phyloP scores from a whole-genome alignment of 2,797 vertebrate genomes.

The Rhynchonycteris naso region DNA sequence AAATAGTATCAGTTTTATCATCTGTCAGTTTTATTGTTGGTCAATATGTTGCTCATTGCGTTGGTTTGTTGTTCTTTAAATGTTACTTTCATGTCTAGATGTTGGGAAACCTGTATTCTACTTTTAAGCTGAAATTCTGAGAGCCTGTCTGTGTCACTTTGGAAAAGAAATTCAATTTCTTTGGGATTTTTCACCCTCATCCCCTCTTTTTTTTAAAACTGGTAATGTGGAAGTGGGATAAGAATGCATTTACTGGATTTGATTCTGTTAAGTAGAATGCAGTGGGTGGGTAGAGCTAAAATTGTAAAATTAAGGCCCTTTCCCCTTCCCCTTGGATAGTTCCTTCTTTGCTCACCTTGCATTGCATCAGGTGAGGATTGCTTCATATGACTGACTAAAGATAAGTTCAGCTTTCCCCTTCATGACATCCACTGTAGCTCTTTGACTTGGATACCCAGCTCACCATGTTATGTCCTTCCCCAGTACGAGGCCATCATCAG shows the following conservation, averaged over 20 bases:
- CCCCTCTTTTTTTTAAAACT: background rate
- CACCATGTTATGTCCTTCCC: background rate
- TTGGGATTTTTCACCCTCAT: background rate
- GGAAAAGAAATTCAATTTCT: background rate
- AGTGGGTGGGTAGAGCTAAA: conserved; percentile 12
- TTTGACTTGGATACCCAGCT: background rate
- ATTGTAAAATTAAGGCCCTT: conserved; percentile 5
- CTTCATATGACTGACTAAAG: background rate
- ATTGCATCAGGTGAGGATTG: background rate
- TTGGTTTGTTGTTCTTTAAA: background rate
- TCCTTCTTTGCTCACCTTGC: background rate
- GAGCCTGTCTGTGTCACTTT: conserved; percentile 1
- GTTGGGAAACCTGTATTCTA: conserved; percentile 33
- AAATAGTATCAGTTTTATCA: conserved; percentile 32
- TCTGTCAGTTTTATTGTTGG: conserved; percentile 5
- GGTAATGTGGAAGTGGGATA: background rate
- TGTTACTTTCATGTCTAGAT: background rate
- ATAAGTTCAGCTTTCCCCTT: conserved; percentile 30
- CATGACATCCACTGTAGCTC: background rate
- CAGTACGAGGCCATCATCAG: background rate
- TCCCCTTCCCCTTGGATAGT: background rate
- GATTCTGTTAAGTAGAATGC: background rate
- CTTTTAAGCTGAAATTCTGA: conserved; percentile 8
- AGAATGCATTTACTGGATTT: background rate
- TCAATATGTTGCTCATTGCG: background rate